These are phyloP conservation scores for Capra hircus DNA, from an alignment of 2,113 vertebrate species.

Conservation along the genomic window DNA sequence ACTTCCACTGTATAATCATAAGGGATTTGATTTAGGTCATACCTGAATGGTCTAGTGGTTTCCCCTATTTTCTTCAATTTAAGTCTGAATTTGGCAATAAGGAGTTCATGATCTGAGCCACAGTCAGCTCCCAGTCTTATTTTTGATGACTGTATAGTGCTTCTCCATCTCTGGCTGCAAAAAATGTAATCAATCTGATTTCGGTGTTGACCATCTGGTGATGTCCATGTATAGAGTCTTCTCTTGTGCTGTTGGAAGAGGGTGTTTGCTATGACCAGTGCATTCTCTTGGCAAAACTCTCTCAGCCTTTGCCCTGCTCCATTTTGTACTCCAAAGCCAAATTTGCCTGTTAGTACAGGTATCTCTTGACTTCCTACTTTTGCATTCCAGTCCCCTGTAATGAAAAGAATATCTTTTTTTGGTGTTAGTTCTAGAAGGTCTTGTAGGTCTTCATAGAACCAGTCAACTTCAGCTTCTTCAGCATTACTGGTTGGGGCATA, in stretches of 20 bases:
- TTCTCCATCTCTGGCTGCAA: background rate
- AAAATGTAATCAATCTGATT: background rate
- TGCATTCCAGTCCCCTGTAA: background rate
- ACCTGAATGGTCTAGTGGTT: background rate
- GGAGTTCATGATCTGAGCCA: background rate
- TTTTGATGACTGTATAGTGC: background rate
- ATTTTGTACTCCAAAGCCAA: background rate
- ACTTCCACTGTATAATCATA: background rate
- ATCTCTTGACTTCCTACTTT: background rate
- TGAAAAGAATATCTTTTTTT: background rate
- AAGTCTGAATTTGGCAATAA: background rate
- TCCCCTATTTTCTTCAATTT: background rate
- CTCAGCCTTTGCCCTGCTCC: background rate
- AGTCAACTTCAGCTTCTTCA: background rate
- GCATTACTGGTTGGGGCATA: background rate
- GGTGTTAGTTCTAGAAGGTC: background rate
- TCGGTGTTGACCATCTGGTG: background rate
- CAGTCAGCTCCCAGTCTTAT: background rate
- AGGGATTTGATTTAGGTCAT: background rate
- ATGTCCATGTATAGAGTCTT: background rate
- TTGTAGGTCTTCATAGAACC: background rate
- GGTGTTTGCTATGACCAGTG: background rate
- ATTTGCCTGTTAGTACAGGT: background rate
- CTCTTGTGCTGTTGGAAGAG: background rate
- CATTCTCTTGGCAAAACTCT: background rate